Evolutionary conservation across 2,113 vertebrate species (phyloP), one percentile per base, ranked within the genome.

Genomic region (Trematomus loennbergii): DNA sequence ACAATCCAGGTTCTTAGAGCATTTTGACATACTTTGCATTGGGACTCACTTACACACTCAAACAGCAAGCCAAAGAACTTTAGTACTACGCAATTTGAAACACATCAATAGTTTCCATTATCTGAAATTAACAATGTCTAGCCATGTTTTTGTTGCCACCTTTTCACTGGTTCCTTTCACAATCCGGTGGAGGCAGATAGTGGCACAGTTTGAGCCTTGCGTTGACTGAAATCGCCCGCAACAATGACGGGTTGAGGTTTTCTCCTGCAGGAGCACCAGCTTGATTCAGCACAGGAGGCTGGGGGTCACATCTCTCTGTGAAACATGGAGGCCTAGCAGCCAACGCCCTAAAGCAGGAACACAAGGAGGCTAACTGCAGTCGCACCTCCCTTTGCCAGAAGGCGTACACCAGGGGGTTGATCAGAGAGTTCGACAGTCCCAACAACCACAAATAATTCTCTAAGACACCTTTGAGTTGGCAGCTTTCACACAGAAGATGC

Each of bases 341-440:
- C 18, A 1, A 10, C 2, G 8, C 10, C 29, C 84, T 94, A 25
- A 94, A 13, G 18, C 67, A 81, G 16, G 87, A 77, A 46, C 91
- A 95, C 89, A 97, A 90, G 64, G 85, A 90, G 3, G 85, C 93
- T 43, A 98, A 72, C 90, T 97, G 95, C 67, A 91, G 85, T 50
- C 94, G 93, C 72, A 98, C 95, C 0, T 98, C 97, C 87, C 81
- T 95, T 79, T 98, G 97, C 96, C 97, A 94, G 85, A 83, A 97
- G 72, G 96, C 96, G 8, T 99, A 99, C 49, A 98, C 95, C 74
- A 99, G 88, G 0, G 97, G 97, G 88, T 98, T 97, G 64, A 97
- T 94, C 12, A 98, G 92, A 0, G 97, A 98, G 91, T 97, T 99
- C 79, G 94, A 89, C 7, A 98, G 92, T 0, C 96, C 97, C 11